These are phyloP conservation scores for Ichneumon xanthorius DNA, from an alignment of 2,888 invertebrate genomes.

Conservation along the genomic window DNA sequence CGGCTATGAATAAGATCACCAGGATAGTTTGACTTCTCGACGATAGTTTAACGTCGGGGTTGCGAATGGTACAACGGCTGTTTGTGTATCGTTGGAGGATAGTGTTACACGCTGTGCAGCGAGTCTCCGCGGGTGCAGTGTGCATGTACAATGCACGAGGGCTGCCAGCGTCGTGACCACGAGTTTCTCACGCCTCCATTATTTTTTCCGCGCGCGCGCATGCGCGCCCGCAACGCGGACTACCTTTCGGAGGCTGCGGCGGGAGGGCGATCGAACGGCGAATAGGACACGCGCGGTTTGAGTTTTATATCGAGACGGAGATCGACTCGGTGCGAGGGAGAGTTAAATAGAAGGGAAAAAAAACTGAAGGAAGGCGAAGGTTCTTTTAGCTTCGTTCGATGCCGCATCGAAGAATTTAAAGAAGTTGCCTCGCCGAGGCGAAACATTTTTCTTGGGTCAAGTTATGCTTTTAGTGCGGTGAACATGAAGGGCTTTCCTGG, in stretches of 20 bases:
- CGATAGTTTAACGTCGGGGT: background rate
- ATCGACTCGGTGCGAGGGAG: slow-evolving; percentile 37
- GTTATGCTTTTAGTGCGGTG: too few relatives aligned
- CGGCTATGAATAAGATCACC: slow-evolving; percentile 39
- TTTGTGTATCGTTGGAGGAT: background rate
- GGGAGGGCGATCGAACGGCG: background rate
- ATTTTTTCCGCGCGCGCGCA: too few relatives aligned
- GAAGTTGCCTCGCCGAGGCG: too few relatives aligned
- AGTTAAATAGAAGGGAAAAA: slow-evolving; percentile 12
- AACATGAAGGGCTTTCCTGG: too few relatives aligned
- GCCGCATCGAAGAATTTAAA: too few relatives aligned
- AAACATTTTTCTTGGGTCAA: too few relatives aligned
- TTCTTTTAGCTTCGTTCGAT: background rate
- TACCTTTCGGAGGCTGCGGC: background rate
- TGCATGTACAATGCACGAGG: slow-evolving; percentile 20
- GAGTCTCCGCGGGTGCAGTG: background rate
- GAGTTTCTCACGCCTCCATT: slow-evolving; percentile 54
- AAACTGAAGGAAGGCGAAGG: slow-evolving; percentile 20
- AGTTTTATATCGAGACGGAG: background rate
- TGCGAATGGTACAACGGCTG: background rate
- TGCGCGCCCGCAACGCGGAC: too few relatives aligned
- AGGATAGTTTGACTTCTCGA: slow-evolving; percentile 10
- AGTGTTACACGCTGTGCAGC: background rate
- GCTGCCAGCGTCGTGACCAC: slow-evolving; percentile 42
- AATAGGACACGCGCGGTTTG: background rate